Percentiles rank a stretch among this genome's conserved stretches.
Evolutionary conservation across 1,140 invertebrate genomes (phyloP).

Genomic region (Euglossa dilemma): DNA sequence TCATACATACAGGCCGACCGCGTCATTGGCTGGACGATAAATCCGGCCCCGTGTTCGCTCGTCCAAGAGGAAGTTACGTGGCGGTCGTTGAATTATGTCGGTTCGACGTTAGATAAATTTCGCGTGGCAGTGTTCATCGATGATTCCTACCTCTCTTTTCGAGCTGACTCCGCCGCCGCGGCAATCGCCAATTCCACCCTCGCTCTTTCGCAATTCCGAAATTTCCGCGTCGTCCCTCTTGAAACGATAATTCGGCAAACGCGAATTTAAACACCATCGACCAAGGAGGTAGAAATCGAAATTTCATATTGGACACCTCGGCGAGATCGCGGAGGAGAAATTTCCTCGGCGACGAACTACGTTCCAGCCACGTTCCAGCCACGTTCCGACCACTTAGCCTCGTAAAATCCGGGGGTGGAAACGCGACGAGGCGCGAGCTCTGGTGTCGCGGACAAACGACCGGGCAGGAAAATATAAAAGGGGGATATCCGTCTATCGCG

Average conservation of each 20-base stretch:
- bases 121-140: background rate
- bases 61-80: slow-evolving; percentile 30
- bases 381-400: no score
- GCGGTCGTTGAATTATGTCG: slow-evolving; percentile 26
- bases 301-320: background rate
- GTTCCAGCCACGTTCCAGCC: background rate
- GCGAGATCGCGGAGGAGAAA: no score
- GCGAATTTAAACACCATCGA: no score
- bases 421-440: background rate
- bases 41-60: slow-evolving; percentile 37
- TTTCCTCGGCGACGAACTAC: background rate
- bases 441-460: slow-evolving; percentile 4
- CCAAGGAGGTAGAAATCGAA: no score
- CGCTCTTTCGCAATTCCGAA: background rate
- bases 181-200: background rate
- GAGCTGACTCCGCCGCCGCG: background rate
- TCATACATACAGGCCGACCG: slow-evolving; percentile 16
- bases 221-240: no score
- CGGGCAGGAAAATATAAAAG: slow-evolving; percentile 23
- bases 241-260: no score
- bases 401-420: background rate
- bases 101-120: slow-evolving; percentile 22
- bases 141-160: background rate
- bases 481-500: slow-evolving; percentile 12
- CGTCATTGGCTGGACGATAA: slow-evolving; percentile 47